These are phyloP conservation scores for Antheraea assamensis DNA, from an alignment of 2,888 invertebrate species.

Conservation along the genomic window DNA sequence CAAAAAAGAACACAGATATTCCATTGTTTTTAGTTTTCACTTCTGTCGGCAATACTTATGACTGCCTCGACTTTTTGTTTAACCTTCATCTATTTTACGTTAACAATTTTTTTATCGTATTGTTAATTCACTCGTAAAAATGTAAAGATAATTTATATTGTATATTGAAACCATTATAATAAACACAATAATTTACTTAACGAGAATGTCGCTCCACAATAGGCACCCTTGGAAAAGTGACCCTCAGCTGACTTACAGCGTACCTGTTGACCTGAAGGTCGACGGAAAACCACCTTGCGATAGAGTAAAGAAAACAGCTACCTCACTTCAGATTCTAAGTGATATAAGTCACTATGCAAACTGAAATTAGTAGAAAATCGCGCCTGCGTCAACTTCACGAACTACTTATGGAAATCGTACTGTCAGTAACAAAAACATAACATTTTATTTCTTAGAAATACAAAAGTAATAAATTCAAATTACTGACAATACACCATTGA, in stretches of 20 bases:
- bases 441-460: too few species aligned
- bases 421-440: too few species aligned
- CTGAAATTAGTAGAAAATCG: too few species aligned
- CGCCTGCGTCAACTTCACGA: too few species aligned
- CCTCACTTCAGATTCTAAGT: neutral
- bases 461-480: too few species aligned
- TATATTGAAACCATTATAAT: neutral
- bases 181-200: constrained; percentile 7
- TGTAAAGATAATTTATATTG: neutral
- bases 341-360: neutral
- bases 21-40: too few species aligned
- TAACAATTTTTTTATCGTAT: neutral
- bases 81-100: too few species aligned
- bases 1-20: too few species aligned
- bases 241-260: neutral
- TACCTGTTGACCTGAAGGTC: neutral
- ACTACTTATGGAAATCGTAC: too few species aligned
- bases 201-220: neutral
- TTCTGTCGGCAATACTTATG: too few species aligned
- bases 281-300: neutral
- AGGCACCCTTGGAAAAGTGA: neutral
- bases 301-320: neutral
- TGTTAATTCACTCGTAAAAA: neutral
- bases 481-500: too few species aligned
- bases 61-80: too few species aligned